Evolutionary conservation across 2,888 invertebrate genomes (phyloP), one percentile per base, ranked within the genome.

Genomic region (Drosophila incognita): DNA sequence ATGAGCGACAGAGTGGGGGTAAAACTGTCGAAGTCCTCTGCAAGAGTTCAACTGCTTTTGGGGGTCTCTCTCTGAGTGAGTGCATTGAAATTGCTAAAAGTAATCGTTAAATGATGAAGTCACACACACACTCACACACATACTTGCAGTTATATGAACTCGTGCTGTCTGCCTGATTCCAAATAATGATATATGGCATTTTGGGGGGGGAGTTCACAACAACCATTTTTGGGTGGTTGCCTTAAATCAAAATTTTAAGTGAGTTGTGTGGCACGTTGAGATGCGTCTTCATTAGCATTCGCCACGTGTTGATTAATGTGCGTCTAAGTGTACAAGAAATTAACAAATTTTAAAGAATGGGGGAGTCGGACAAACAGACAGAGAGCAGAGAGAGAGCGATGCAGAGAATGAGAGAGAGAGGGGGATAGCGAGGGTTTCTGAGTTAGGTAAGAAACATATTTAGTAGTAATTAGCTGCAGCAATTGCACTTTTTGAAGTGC

Each of bases 21-120:
- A 15, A 29, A 27, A 29, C 27, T 24, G 49, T 54, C 46, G 31
- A 54, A 21, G 35, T 46, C 24, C 24, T 46, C 46, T 36, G 61
- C 49, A 48, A 53, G 38, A 54, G 59, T 38, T 36, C 42, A 31
- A 35, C 54, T 48, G 27, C 18, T 38, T 38, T 60, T 36, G 46
- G 33, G 33, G 49, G 51, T 54, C 38, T 27, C 54, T 38, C 51
- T 61, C 61, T 69, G 69, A 81, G 79, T 74, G 77, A 77, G 67
- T 84, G 82, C 85, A 85, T 77, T 87, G 85, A 87, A 87, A 85
- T 85, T 83, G 83, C 88, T 86, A 83, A 86, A 86, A 86, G 82
- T 87, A 87, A 87, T 87, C 87, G 87, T 81, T 83, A 88, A 86
- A 87, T 88, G 84, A 87, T 87, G 87, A 88, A 87, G 87, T 87